A percentile compares a stretch with the other conserved stretches of the same genome.
Evolutionary conservation across 2,888 invertebrate species (phyloP).

Genomic region (Campoletis raptor): DNA sequence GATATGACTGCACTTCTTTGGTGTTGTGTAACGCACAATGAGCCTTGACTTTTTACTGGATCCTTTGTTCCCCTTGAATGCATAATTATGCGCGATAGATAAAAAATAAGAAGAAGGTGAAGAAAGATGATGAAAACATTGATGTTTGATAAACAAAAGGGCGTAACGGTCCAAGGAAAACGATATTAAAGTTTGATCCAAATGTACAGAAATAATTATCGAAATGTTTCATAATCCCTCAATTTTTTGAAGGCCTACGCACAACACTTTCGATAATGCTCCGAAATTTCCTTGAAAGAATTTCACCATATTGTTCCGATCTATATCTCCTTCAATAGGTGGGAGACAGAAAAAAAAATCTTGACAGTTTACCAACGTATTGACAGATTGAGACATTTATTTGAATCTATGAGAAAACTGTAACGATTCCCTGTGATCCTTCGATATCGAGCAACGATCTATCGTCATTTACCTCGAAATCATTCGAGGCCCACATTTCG

Average conservation of each 20-base stretch:
- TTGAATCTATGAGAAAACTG: not conserved
- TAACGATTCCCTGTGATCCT: slow-evolving; percentile 8
- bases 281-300: slow-evolving; percentile 46
- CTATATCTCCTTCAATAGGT: not conserved
- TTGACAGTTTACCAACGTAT: slow-evolving; percentile 7
- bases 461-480: slow-evolving; percentile 31
- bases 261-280: slow-evolving; percentile 37
- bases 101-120: not conserved
- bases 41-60: slow-evolving; percentile 69
- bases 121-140: slow-evolving; percentile 32
- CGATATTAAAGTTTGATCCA: not conserved
- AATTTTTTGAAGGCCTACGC: not conserved
- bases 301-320: slow-evolving; percentile 54
- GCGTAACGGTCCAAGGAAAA: not conserved
- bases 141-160: not conserved
- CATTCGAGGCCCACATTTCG: not conserved
- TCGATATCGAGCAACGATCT: slow-evolving; percentile 37
- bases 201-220: not conserved
- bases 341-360: not conserved
- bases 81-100: slow-evolving; percentile 12
- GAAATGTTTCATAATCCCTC: slow-evolving; percentile 35
- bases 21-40: slow-evolving; percentile 50
- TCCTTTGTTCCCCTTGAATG: slow-evolving; percentile 24
- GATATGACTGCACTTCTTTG: slow-evolving; percentile 65
- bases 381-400: slow-evolving; percentile 16